phyloP scores from a whole-genome alignment of 2,113 vertebrate species.

The Rhombomys opimus region DNA sequence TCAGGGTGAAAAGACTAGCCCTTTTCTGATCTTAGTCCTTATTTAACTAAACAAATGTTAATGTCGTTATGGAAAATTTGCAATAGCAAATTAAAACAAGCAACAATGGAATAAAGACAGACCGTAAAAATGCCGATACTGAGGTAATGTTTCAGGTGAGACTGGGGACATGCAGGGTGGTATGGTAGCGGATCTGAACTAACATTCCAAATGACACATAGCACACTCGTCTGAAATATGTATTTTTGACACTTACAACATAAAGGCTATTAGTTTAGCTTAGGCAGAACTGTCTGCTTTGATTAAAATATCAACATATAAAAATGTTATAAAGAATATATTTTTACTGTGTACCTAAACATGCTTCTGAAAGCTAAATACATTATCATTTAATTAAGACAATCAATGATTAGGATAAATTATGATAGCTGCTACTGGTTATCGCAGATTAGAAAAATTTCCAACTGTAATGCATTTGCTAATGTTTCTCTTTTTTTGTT shows the following conservation, averaged over 20 bases:
- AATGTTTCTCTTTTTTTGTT: background rate
- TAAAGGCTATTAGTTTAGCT: conserved; percentile 53
- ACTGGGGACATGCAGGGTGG: no score
- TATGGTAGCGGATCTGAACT: background rate
- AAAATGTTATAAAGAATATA: conserved; percentile 38
- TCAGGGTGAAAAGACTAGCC: background rate
- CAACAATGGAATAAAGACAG: conserved; percentile 31
- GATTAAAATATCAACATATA: conserved; percentile 26
- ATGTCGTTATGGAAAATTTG: conserved; percentile 27
- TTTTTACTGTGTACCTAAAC: conserved; percentile 47
- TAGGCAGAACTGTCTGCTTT: conserved; percentile 17
- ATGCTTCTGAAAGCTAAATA: conserved; percentile 62
- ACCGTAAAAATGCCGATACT: conserved; percentile 6
- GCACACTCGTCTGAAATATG: background rate
- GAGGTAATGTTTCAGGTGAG: background rate
- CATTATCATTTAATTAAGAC: conserved; percentile 24
- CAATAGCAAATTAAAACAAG: conserved; percentile 10
- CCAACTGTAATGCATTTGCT: conserved; percentile 21
- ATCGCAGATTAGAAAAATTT: background rate
- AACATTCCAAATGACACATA: conserved; percentile 45
- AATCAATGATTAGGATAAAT: conserved; percentile 46
- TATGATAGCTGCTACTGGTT: background rate
- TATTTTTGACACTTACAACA: conserved; percentile 37
- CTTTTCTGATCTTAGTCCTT: background rate
- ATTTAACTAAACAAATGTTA: conserved; percentile 22